A percentile compares a stretch with the other conserved stretches of the same genome.
Evolutionary conservation across 2,113 vertebrate species (phyloP).

Genomic region (Ciconia maguari): DNA sequence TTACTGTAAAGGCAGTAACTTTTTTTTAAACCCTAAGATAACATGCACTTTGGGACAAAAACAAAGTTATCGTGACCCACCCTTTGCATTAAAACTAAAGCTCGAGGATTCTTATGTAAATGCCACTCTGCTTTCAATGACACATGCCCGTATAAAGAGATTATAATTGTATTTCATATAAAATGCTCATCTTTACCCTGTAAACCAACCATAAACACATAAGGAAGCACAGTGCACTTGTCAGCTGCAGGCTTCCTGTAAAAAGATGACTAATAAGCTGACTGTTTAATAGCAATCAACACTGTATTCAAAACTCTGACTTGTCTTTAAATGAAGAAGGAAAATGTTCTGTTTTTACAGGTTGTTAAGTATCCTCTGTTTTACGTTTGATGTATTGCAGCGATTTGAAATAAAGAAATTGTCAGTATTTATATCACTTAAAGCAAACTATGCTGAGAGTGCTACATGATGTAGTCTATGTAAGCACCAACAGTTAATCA

Average conservation of each 20-base stretch:
- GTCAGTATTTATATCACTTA: conserved; percentile 64
- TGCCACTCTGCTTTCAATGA: background rate
- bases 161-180: background rate
- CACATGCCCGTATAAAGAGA: background rate
- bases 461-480: conserved; percentile 40
- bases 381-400: conserved; percentile 55
- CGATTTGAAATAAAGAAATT: conserved; percentile 60
- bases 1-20: conserved; percentile 63
- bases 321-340: conserved; percentile 36
- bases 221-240: conserved; percentile 14
- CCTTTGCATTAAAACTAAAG: conserved; percentile 26
- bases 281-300: conserved; percentile 36
- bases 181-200: background rate
- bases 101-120: background rate
- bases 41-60: conserved; percentile 63
- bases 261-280: conserved; percentile 20
- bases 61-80: conserved; percentile 49
- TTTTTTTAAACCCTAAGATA: conserved; percentile 57
- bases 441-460: conserved; percentile 57
- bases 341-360: conserved; percentile 56
- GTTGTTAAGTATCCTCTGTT: conserved; percentile 66
- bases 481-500: conserved; percentile 64
- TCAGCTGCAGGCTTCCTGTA: background rate
- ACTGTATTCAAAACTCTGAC: conserved; percentile 36
- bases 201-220: background rate